Evolutionary conservation across 1,140 invertebrate genomes (phyloP).

Genomic region (Berghia stephanieae): DNA sequence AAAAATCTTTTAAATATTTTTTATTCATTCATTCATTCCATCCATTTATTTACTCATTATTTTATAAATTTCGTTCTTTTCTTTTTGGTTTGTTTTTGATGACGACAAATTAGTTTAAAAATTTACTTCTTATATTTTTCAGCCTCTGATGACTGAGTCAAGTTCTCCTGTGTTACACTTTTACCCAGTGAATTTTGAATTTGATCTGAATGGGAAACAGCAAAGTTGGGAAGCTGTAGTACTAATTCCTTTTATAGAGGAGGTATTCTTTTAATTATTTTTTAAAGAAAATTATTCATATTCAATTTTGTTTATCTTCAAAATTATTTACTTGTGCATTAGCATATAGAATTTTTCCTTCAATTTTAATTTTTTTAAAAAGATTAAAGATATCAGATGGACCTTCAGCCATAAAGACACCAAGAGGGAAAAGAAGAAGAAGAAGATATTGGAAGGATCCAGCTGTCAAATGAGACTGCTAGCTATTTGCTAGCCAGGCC

Average conservation of each 20-base stretch:
- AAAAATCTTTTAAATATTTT: too few relatives aligned
- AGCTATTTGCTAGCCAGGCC: too few relatives aligned
- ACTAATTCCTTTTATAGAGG: constrained; percentile 95
- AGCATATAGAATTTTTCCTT: not conserved
- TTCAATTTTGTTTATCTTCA: not conserved
- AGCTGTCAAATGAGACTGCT: too few relatives aligned
- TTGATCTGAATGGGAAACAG: constrained; percentile 84
- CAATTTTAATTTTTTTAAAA: not conserved
- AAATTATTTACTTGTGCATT: not conserved
- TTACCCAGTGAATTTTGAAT: constrained; percentile 90
- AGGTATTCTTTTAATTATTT: constrained; percentile 70
- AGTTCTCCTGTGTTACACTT: constrained; percentile 87
- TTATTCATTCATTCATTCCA: too few relatives aligned
- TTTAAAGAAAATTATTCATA: not conserved
- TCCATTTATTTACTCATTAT: too few relatives aligned
- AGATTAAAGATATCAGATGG: not conserved
- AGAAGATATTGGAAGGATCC: too few relatives aligned
- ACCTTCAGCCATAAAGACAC: too few relatives aligned
- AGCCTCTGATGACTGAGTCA: constrained; percentile 80
- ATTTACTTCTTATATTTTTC: constrained; percentile 38
- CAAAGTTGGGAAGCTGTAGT: constrained; percentile 98
- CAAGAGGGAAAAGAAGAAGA: too few relatives aligned
- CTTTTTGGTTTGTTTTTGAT: too few relatives aligned
- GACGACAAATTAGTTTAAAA: too few relatives aligned
- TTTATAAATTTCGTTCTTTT: too few relatives aligned